Evolutionary conservation across 92 coral and sea anemone species (phyloP).

Genomic region (Muricea muricata): DNA sequence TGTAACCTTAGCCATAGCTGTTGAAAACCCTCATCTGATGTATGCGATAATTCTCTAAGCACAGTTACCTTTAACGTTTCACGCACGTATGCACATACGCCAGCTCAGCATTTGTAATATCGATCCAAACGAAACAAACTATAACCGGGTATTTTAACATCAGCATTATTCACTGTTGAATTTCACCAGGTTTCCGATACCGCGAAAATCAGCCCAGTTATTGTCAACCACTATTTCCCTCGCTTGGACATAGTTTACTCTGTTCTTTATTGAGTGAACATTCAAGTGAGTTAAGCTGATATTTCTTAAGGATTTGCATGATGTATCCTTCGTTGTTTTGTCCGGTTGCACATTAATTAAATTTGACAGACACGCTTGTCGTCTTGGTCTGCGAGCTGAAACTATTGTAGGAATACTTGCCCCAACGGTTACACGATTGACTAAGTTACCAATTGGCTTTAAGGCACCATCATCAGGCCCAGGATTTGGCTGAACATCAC

Average conservation of each 20-base stretch:
- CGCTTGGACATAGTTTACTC: neutral
- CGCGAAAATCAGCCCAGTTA: neutral
- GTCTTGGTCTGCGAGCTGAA: neutral
- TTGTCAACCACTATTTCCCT: neutral
- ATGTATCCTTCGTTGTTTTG: neutral
- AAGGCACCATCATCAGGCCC: no score
- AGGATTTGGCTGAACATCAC: no score
- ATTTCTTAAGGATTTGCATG: constrained; percentile 16
- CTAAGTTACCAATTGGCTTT: no score
- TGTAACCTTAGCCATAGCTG: constrained; percentile 4
- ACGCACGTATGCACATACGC: neutral
- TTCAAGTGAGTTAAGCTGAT: neutral
- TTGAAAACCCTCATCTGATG: neutral
- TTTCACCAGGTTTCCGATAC: neutral
- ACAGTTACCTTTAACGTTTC: neutral
- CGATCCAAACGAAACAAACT: neutral
- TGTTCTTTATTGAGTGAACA: constrained; percentile 27
- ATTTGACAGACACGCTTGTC: constrained; percentile 12
- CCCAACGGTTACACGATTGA: no score
- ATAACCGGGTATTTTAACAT: neutral
- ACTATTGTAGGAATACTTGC: neutral
- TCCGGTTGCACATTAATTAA: constrained; percentile 17
- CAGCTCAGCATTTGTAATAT: neutral
- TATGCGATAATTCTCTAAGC: neutral
- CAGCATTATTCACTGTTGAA: no score